Conservation (phyloP, 2,888 invertebrate species). For the Nezara viridula region DNA sequence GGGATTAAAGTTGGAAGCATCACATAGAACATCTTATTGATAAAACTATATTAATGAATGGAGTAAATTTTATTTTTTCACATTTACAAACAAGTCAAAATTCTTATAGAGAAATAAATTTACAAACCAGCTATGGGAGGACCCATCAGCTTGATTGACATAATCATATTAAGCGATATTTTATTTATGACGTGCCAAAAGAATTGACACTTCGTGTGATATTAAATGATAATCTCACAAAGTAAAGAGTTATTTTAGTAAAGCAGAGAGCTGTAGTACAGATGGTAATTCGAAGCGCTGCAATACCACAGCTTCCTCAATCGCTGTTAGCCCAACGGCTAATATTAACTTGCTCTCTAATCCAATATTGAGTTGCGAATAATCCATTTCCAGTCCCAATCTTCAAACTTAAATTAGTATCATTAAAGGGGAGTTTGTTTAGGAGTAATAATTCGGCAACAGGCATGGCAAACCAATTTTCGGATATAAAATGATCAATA, state of each 20-base stretch:
- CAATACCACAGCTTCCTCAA: neutral
- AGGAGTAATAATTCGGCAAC: neutral
- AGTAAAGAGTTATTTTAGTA: neutral
- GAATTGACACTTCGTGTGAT: neutral
- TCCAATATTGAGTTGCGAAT: slow-evolving; percentile 27
- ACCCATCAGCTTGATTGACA: no score
- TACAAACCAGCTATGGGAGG: no score
- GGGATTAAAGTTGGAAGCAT: no score
- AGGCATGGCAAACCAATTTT: neutral
- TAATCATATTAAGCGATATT: no score
- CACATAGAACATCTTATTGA: no score
- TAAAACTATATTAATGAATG: no score
- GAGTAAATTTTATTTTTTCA: no score
- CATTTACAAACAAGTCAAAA: no score
- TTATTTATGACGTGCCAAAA: no score
- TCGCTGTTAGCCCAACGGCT: neutral
- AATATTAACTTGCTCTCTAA: slow-evolving; percentile 41
- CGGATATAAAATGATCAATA: neutral
- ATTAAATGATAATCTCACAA: neutral
- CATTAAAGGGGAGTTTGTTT: neutral
- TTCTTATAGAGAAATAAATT: no score
- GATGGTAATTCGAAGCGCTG: neutral
- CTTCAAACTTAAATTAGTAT: slow-evolving; percentile 23
- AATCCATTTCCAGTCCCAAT: slow-evolving; percentile 23
- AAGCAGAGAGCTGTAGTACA: neutral